phyloP scores from a whole-genome alignment of 64 coral and sea anemone species.

The Montipora capricornis region DNA sequence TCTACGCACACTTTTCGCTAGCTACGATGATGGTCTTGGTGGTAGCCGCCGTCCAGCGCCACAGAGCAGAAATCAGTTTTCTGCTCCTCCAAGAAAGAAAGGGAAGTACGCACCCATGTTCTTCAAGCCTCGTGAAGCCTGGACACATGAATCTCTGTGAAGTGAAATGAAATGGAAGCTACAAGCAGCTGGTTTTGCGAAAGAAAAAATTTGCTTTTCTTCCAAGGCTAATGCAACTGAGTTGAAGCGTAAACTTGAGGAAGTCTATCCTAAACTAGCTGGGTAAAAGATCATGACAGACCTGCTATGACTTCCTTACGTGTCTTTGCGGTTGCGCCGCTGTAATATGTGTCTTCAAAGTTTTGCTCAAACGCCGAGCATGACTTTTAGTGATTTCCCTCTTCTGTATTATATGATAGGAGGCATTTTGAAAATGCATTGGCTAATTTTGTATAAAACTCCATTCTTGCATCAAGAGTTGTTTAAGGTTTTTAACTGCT shows the following conservation, averaged over 20 bases:
- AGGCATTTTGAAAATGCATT: too few species aligned
- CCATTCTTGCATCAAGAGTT: too few species aligned
- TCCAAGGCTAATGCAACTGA: constrained; percentile 36
- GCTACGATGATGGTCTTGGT: neutral
- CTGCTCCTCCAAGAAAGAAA: constrained; percentile 64
- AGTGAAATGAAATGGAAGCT: constrained; percentile 56
- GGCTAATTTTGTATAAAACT: too few species aligned
- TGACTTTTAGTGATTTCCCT: too few species aligned
- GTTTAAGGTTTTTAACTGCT: too few species aligned
- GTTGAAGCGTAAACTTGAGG: constrained; percentile 22
- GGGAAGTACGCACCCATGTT: constrained; percentile 31
- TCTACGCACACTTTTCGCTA: constrained; percentile 17
- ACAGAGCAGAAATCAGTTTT: constrained; percentile 53
- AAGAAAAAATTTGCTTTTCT: neutral
- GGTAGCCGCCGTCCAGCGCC: neutral
- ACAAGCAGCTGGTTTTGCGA: constrained; percentile 29
- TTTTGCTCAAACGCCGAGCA: too few species aligned
- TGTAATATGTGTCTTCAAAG: too few species aligned
- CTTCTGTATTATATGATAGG: too few species aligned
- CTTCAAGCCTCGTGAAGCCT: constrained; percentile 66
- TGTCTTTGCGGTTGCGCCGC: too few species aligned
- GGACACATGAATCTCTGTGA: constrained; percentile 60
- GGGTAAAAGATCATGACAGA: too few species aligned
- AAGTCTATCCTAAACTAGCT: constrained; percentile 37
- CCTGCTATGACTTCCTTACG: too few species aligned